Evolutionary conservation across 2,888 invertebrate species (phyloP), one percentile per base, ranked within the genome.

Genomic region (Aleiodes alternator): DNA sequence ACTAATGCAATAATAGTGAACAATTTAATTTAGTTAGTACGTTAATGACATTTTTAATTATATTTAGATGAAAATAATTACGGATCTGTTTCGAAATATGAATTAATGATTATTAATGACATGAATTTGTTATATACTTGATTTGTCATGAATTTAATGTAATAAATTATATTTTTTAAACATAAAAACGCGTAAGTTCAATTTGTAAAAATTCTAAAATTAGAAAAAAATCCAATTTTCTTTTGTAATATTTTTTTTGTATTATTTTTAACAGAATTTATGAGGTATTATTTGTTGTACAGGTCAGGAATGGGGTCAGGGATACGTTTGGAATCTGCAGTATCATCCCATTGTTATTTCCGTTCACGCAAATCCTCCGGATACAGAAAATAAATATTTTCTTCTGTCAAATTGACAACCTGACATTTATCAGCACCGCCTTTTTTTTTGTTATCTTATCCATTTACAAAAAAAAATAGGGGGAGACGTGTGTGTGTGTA

Each of bases 131-230:
- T 64, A 64, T 61, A 61, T n/a, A 61, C 34, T 61, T 61, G 34
- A 61, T 64, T 64, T 14, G 23, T 23, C 64, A 9, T 16, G 8
- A 64, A 43, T 43, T 64, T 34, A 14, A 64, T 64, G 64, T 23
- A 64, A 64, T 64, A 64, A 64, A 64, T 64, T 64, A 64, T 64
- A 64, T 64, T 64, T 64, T 64, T 64, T 64, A 64, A 64, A 64
- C 48, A 61, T 59, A 59, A 57, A 23, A 29, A 14, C 23, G 23
- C 1, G 1, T 1, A 23, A 23, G 2, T 23, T 23, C 23, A 23
- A 23, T 23, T 23, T 23, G 2, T 1, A 23, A 23, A 23, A 23
- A 23, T 23, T 23, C 23, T 23, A 23, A 23, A 23, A 23, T 23
- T 23, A 23, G 23, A 23, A 23, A 23, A 23, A 23, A 23, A 23